Conservation (phyloP, 2,888 invertebrate genomes). For the Cephus sareptanus region DNA sequence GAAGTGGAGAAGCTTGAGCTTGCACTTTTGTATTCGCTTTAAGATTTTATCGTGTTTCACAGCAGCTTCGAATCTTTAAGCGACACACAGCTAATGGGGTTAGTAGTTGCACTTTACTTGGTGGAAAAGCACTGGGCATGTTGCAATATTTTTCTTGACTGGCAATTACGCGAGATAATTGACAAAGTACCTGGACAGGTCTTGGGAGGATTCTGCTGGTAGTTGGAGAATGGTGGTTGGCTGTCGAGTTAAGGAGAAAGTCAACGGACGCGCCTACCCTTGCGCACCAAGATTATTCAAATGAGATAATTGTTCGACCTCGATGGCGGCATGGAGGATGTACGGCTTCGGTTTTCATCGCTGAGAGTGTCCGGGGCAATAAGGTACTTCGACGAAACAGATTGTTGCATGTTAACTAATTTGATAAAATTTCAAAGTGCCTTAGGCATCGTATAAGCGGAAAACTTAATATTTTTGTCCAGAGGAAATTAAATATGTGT, state of each 20-base stretch:
- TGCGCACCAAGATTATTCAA: slow-evolving; percentile 19
- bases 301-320: slow-evolving; percentile 17
- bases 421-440: no score
- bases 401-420: no score
- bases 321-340: no score
- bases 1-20: background rate
- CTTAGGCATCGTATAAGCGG: no score
- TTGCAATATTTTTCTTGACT: background rate
- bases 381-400: no score
- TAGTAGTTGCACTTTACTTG: background rate
- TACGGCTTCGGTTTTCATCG: no score
- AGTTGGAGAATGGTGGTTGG: background rate
- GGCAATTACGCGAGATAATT: background rate
- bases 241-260: background rate
- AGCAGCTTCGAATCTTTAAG: background rate
- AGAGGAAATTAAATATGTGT: no score
- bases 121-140: background rate
- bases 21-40: background rate
- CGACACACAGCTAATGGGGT: background rate
- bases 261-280: background rate
- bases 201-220: background rate
- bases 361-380: no score
- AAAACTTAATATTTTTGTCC: no score
- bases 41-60: background rate
- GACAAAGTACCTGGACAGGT: background rate